Conservation (phyloP, 30 jellyfish, hydroid and myxozoan species). For the Catostylus mosaicus region DNA sequence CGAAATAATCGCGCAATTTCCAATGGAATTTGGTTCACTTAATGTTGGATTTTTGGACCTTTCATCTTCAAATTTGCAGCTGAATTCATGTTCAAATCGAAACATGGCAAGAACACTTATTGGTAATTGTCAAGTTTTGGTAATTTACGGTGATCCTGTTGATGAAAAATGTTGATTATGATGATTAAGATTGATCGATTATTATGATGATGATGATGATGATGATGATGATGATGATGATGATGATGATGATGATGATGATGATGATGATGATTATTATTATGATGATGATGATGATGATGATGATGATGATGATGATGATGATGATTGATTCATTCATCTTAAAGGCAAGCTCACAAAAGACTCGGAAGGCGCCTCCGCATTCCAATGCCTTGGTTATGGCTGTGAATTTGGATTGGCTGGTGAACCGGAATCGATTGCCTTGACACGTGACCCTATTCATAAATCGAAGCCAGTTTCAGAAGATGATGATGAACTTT, state of each 20-base stretch:
- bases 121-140: conserved; percentile 7
- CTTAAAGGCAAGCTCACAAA: conserved; percentile 24
- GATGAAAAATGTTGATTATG: no score
- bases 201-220: no score
- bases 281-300: no score
- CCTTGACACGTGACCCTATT: conserved; percentile 48
- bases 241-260: no score
- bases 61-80: conserved; percentile 22
- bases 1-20: conserved; percentile 43
- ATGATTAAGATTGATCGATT: no score
- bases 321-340: background rate
- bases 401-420: conserved; percentile 41
- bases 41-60: conserved; percentile 36
- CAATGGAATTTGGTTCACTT: conserved; percentile 32
- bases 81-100: conserved; percentile 46
- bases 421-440: conserved; percentile 42
- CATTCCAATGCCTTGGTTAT: conserved; percentile 51
- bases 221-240: no score
- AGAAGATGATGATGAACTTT: conserved; percentile 34
- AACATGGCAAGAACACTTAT: conserved; percentile 36
- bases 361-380: conserved; percentile 44
- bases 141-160: no score
- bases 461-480: conserved; percentile 17
- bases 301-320: no score
- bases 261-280: no score